phyloP scores from a whole-genome alignment of 2,797 vertebrate genomes.

The Gambelia wislizenii region DNA sequence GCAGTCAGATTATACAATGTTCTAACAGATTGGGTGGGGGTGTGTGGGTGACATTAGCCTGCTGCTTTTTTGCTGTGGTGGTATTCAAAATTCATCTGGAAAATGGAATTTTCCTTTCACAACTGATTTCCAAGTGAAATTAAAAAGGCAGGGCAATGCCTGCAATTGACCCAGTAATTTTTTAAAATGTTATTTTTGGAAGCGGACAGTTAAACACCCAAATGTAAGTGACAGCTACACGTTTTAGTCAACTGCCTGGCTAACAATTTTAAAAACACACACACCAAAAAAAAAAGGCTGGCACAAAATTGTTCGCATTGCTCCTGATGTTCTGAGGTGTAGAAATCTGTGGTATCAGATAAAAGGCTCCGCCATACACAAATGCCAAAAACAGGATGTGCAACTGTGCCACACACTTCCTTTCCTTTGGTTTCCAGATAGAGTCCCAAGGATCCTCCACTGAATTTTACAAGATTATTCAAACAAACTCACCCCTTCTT shows the following conservation, averaged over 20 bases:
- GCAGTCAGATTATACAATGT: not conserved
- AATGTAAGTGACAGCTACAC: not conserved
- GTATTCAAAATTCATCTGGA: no score
- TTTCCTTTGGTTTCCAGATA: not conserved
- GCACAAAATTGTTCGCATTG: not conserved
- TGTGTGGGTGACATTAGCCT: no score
- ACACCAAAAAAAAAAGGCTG: not conserved
- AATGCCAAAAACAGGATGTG: not conserved
- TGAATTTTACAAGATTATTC: not conserved
- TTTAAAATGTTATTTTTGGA: no score
- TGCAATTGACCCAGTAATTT: not conserved
- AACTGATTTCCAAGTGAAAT: not conserved
- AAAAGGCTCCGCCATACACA: no score
- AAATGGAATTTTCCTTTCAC: no score
- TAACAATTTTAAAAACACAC: not conserved
- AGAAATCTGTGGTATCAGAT: not conserved
- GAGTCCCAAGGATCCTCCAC: not conserved
- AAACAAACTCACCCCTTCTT: conserved; percentile 91
- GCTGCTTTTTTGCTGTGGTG: no score
- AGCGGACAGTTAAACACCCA: not conserved
- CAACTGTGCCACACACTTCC: not conserved
- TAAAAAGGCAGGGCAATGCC: not conserved
- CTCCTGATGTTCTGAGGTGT: not conserved
- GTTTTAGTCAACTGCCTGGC: not conserved
- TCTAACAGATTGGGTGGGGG: no score